Conservation (phyloP, 2,888 invertebrate genomes). For the Athalia circularis region DNA sequence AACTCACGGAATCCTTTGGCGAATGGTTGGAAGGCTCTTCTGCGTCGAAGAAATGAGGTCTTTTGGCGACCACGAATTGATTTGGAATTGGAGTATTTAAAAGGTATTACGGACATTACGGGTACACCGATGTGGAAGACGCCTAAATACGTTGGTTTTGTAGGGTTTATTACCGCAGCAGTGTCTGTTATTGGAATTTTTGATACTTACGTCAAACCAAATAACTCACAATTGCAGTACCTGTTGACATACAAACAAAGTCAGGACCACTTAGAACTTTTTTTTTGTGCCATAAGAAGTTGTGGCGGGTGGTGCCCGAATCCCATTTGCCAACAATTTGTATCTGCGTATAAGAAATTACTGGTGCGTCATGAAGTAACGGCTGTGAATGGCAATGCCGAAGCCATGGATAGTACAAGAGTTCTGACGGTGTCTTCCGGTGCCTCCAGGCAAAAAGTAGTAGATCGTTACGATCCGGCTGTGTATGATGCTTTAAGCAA, state of each 20-base stretch:
- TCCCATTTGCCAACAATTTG: too few species aligned
- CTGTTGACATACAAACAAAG: too few species aligned
- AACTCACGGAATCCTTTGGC: conserved; percentile 56
- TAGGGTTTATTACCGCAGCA: conserved; percentile 36
- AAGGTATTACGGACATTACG: neutral
- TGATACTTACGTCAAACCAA: too few species aligned
- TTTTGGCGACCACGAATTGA: conserved; percentile 42
- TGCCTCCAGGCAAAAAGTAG: neutral
- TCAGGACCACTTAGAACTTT: too few species aligned
- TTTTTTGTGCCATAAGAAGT: too few species aligned
- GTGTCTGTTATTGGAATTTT: too few species aligned
- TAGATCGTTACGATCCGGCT: too few species aligned
- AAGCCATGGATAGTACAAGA: conserved; percentile 40
- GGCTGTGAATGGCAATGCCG: conserved; percentile 42
- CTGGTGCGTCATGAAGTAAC: conserved; percentile 45
- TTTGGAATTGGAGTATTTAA: neutral
- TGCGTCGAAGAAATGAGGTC: conserved; percentile 49
- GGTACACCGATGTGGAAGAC: conserved; percentile 41
- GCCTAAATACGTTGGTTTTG: conserved; percentile 44
- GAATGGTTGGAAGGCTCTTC: conserved; percentile 55
- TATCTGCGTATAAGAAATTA: conserved; percentile 46
- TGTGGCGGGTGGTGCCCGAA: too few species aligned
- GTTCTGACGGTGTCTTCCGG: conserved; percentile 40
- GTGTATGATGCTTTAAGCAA: conserved; percentile 43
- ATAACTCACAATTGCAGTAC: too few species aligned